Base-by-base conservation (phyloP, 2,113 vertebrate species). In the Aspidoscelis tigris region DNA sequence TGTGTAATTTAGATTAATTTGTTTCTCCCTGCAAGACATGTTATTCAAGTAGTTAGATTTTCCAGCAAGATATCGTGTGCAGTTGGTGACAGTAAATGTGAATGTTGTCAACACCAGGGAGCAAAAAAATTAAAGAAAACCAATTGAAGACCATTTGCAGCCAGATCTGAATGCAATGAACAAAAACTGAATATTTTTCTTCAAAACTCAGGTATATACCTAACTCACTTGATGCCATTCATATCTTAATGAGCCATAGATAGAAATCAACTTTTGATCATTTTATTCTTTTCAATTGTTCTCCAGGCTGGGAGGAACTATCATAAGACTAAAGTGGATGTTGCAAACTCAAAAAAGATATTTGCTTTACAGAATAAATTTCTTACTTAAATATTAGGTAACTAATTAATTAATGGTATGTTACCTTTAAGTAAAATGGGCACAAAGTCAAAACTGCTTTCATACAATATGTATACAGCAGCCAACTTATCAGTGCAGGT, bases 1-100 rank as follows among this genome's bases (percentile, higher is more conserved):
- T 66, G 39, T 69, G 53, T 79, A 86, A 86, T 82, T 86, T 74
- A 83, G 61, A 78, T 83, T 66, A 73, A 87, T 82, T 82, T 82
- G 33, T 74, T 79, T 87, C 64, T 79, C 70, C 58, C 76, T 78
- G 70, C 64, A 47, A 74, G 81, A 74, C 76, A 75, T 83, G 64
- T 74, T 83, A 79, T 83, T 79, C 66, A 83, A 87, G 41, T 73
- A 78, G 76, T 41, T 50, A 83, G 76, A 78, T 78, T 83, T 87
- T 78, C 61, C 85, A 74, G n/a, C 21, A 65, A 85, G 70, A 82
- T 43, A 78, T 24, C 47, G 55, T 66, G 70, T 24, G 24, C 53
- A 39, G 55, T 44, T 64, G 68, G 44, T 76, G 74, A 81, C 43
- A 86, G 74, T 53, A 78, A 72, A 82, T 78, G 53, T 78, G 16